These are phyloP conservation scores for Eumaeus atala DNA, from an alignment of 1,140 invertebrate genomes.

Conservation along the genomic window DNA sequence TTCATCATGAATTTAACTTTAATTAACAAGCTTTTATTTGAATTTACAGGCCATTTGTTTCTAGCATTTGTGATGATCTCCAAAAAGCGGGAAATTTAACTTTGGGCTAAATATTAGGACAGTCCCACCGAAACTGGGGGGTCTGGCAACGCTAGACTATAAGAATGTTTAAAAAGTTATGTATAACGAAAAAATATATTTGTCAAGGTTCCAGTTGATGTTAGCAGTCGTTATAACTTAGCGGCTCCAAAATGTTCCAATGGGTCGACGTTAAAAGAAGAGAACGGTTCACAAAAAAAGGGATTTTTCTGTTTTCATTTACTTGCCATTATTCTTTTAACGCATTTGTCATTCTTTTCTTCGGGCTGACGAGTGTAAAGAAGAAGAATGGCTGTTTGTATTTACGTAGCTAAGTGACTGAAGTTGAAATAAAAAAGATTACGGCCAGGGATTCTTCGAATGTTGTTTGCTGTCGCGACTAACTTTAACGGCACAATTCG, in stretches of 20 bases:
- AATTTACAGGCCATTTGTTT: too few species aligned
- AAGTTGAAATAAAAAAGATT: slow-evolving; percentile 42
- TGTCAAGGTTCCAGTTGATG: slow-evolving; percentile 10
- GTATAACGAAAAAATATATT: slow-evolving; percentile 12
- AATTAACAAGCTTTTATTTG: too few species aligned
- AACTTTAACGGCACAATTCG: slow-evolving; percentile 34
- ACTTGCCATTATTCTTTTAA: slow-evolving; percentile 68
- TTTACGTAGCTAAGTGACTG: slow-evolving; percentile 58
- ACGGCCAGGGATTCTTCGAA: slow-evolving; percentile 33
- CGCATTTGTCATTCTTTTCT: slow-evolving; percentile 67
- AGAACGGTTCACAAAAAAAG: slow-evolving; percentile 52
- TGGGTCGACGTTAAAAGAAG: slow-evolving; percentile 32
- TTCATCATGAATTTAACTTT: too few species aligned
- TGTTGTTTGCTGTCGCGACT: slow-evolving; percentile 34
- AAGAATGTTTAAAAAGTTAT: too few species aligned
- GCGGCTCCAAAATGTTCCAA: slow-evolving; percentile 21
- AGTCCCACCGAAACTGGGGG: too few species aligned
- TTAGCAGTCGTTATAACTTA: slow-evolving; percentile 22
- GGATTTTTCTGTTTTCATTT: slow-evolving; percentile 66
- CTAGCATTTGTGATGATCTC: too few species aligned
- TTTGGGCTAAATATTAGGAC: too few species aligned
- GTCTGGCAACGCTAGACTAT: too few species aligned
- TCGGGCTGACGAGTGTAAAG: slow-evolving; percentile 41
- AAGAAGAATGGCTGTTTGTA: slow-evolving; percentile 62
- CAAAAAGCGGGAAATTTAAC: too few species aligned